These are phyloP conservation scores for Hemaris fuciformis DNA, from an alignment of 2,888 invertebrate genomes.

Conservation along the genomic window DNA sequence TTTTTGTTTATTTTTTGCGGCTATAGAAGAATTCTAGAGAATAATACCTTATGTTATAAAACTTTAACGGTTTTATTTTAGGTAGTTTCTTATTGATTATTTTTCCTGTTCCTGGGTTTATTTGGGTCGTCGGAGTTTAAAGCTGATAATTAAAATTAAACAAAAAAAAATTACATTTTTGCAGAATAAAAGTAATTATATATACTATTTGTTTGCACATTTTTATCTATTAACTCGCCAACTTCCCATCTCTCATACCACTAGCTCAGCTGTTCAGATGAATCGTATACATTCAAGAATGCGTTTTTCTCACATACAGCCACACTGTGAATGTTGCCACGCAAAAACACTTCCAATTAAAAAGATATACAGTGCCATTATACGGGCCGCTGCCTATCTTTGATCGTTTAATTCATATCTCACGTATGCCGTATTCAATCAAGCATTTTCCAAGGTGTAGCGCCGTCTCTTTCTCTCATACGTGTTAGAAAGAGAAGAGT, in stretches of 20 bases:
- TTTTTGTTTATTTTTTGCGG: too few relatives aligned
- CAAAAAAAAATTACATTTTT: too few relatives aligned
- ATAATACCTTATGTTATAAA: too few relatives aligned
- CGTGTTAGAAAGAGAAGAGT: not conserved
- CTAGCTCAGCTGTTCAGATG: constrained; percentile 44
- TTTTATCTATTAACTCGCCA: too few relatives aligned
- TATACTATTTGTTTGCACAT: too few relatives aligned
- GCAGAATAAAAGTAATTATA: too few relatives aligned
- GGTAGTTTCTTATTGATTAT: too few relatives aligned
- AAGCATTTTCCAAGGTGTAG: constrained; percentile 20
- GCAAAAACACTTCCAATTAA: constrained; percentile 75
- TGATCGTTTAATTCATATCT: constrained; percentile 72
- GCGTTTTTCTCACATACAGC: constrained; percentile 68
- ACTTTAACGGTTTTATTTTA: too few relatives aligned
- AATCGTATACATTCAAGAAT: constrained; percentile 64
- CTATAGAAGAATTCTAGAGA: too few relatives aligned
- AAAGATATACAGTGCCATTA: constrained; percentile 69
- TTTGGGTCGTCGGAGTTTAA: too few relatives aligned
- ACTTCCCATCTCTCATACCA: constrained; percentile 24
- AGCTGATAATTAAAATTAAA: too few relatives aligned
- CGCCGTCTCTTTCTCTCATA: constrained; percentile 14
- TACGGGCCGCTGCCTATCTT: constrained; percentile 51
- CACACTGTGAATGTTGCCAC: constrained; percentile 48
- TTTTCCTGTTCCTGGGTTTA: too few relatives aligned
- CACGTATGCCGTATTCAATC: constrained; percentile 60